Evolutionary conservation across 2,113 vertebrate genomes (phyloP), one percentile per base, ranked within the genome.

Genomic region (Naja naja): DNA sequence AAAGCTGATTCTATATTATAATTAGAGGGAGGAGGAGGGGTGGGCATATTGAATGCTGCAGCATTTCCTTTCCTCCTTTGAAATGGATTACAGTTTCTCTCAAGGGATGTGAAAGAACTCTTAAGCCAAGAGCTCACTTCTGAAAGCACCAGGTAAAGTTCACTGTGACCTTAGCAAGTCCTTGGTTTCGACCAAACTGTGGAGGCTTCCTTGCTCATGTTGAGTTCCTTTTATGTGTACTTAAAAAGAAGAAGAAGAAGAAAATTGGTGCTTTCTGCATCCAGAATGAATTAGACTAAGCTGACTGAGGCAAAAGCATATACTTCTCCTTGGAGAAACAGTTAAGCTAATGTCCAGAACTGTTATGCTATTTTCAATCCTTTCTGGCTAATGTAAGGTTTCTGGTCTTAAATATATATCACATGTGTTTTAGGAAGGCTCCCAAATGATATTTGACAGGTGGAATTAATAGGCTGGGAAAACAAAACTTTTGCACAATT

Each of bases 1-100:
- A 91, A 92, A 95, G 93, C 95, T 95, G 96, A 49, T 81, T 90
- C 45, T 93, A 87, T 94, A 96, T 96, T 96, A 94, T 96, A 96
- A 92, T 95, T 93, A 95, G 91, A 74, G 93, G 93, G 94, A 95
- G 89, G 90, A 93, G 87, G 95, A 60, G 54, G n/a, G 45, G 12
- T 18, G 74, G 87, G 89, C 60, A 39, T 93, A 92, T 81, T 90
- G 93, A 93, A 90, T 54, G 87, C 0, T 1, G 45, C 12, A 90
- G n/a, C 45, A 92, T 47, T 64, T 6, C 56, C 27, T 91, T 87
- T 47, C 58, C 55, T 12, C 56, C 91, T 96, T 95, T 95, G 92
- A 94, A 93, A 93, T 69, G 53, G 14, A 92, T 81, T 85, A 56
- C 90, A 94, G 89, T 94, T 89, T 43, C 94, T 94, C 89, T 94